These are phyloP conservation scores for Microvelia longipes DNA, from an alignment of 1,140 invertebrate species.

Conservation along the genomic window DNA sequence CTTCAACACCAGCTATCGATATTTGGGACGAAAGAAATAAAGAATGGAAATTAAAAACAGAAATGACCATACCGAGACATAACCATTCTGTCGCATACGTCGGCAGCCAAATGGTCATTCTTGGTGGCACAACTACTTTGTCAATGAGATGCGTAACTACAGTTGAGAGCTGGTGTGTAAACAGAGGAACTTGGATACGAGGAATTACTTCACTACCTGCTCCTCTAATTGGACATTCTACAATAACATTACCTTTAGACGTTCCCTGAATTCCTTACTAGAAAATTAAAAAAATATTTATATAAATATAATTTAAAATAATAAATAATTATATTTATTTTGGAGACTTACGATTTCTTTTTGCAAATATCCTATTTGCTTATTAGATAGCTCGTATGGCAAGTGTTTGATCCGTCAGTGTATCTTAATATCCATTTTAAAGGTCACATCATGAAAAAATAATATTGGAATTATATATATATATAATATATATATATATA, in stretches of 20 bases:
- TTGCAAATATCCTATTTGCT: no score
- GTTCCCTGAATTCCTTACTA: neutral
- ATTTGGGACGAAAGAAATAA: constrained; percentile 1
- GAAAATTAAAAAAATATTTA: neutral
- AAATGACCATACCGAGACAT: neutral
- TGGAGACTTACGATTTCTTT: no score
- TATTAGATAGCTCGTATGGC: no score
- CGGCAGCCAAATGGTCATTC: neutral
- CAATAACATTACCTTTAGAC: neutral
- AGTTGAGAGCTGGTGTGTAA: neutral
- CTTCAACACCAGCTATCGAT: neutral
- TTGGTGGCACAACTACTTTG: neutral
- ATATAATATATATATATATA: no score
- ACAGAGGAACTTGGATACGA: neutral
- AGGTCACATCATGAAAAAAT: no score
- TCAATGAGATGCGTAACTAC: neutral
- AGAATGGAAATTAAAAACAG: constrained; percentile 1
- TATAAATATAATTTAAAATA: no score
- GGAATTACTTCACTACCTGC: neutral
- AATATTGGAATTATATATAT: no score
- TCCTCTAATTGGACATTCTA: neutral
- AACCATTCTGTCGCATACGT: neutral
- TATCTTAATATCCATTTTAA: no score
- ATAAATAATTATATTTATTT: no score
- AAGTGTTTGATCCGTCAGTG: no score